Base-by-base conservation (phyloP, 2,113 vertebrate genomes). In the Oenanthe melanoleuca region DNA sequence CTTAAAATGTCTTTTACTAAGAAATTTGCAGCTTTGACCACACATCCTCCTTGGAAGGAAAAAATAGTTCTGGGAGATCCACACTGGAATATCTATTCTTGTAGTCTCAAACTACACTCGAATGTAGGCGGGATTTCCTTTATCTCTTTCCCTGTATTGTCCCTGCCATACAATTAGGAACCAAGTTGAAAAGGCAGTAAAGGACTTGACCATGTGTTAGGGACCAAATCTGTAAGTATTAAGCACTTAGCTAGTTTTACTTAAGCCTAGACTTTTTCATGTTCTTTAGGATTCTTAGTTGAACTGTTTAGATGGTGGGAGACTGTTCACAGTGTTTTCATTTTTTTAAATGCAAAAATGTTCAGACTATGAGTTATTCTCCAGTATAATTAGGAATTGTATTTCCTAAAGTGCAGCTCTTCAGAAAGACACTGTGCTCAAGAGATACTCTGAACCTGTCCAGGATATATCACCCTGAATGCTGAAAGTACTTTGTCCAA, bases 61-160 rank as follows among this genome's bases (percentile, higher is more conserved):
- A 64, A 65, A 22, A 0, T 0, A 2, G 1, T 63, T 49, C n/a
- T 9, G 9, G 47, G 24, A 61, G 15, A 26, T 63, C 9, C 3
- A 0, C 31, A 4, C 3, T 31, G 50, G 42, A 73, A 23, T 64
- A 47, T 5, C 8, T 20, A 8, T 47, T 50, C 34, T 29, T 81
- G 20, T 55, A 12, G 23, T 47, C 45, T 73, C 73, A 37, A 4
- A 17, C 8, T 65, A 5, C 1, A 2, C 17, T 26, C 37, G 47
- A 26, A 8, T 4, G 10, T 3, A 61, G n/a, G 7, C 12, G 26
- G 67, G 8, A 20, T 31, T 26, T 66, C 20, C 33, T 56, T 55
- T 37, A 6, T 34, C 19, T 59, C 33, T 82, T 81, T 59, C 33
- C 3, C 8, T 74, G 0, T 56, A 1, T 28, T 60, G 23, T 49